Conservation (phyloP, 2,888 invertebrate genomes). For the Synanthedon andrenaeformis region DNA sequence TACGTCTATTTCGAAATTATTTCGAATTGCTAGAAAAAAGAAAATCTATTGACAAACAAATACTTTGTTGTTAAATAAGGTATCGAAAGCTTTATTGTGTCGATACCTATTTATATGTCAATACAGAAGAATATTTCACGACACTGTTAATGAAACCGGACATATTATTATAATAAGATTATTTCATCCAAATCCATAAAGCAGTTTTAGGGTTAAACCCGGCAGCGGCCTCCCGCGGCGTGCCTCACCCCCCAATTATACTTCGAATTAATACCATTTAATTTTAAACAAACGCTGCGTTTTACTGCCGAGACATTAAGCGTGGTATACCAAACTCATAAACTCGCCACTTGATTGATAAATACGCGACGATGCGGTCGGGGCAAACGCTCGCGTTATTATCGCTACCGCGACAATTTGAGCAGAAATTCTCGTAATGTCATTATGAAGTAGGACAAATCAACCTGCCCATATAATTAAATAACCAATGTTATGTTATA, state of each 20-base stretch:
- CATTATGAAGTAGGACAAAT: background rate
- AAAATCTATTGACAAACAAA: too few species aligned
- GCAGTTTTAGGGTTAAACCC: conserved; percentile 34
- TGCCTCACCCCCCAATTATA: conserved; percentile 30
- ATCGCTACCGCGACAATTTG: conserved; percentile 23
- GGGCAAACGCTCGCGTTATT: conserved; percentile 34
- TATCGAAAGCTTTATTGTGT: too few species aligned
- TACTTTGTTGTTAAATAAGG: too few species aligned
- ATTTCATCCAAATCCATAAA: conserved; percentile 19
- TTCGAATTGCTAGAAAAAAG: too few species aligned
- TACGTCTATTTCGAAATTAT: too few species aligned
- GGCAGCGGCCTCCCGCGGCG: conserved; percentile 51
- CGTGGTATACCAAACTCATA: conserved; percentile 35
- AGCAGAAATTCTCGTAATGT: conserved; percentile 7
- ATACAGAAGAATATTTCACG: background rate
- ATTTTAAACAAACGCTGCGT: conserved; percentile 30
- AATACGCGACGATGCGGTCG: conserved; percentile 20
- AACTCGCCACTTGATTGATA: conserved; percentile 49
- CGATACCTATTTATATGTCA: too few species aligned
- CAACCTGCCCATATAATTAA: conserved; percentile 1
- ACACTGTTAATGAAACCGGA: background rate
- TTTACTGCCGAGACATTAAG: conserved; percentile 33
- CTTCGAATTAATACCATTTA: conserved; percentile 27
- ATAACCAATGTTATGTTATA: conserved; percentile 1
- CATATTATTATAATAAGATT: background rate